Percentiles rank a stretch among this genome's conserved stretches.
These are phyloP conservation scores for Reticulitermes lucifugus DNA, from an alignment of 2,888 invertebrate species.

Conservation along the genomic window DNA sequence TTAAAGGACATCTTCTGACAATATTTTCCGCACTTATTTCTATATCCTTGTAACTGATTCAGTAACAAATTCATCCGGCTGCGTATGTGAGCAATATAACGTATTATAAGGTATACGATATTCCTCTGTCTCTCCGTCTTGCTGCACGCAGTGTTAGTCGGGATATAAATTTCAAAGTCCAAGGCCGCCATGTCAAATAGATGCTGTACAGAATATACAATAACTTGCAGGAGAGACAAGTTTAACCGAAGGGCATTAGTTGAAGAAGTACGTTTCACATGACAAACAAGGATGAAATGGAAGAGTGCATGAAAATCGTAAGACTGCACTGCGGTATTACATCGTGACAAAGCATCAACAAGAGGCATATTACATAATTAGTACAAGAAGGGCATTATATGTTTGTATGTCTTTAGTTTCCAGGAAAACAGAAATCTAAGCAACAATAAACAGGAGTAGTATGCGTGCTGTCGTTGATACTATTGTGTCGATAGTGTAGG, in stretches of 20 bases:
- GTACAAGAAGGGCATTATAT: too few relatives aligned
- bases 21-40: background rate
- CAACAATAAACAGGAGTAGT: too few relatives aligned
- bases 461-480: too few relatives aligned
- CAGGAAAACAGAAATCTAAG: too few relatives aligned
- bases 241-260: background rate
- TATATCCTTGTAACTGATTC: conserved; percentile 29
- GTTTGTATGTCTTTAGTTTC: too few relatives aligned
- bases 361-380: background rate
- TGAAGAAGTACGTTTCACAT: conserved; percentile 14
- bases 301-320: background rate
- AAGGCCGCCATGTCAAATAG: conserved; percentile 33
- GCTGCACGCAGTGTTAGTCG: conserved; percentile 20
- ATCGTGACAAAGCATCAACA: conserved; percentile 6
- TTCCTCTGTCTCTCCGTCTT: conserved; percentile 16
- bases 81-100: background rate
- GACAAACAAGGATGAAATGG: background rate
- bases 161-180: conserved; percentile 40
- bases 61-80: conserved; percentile 1
- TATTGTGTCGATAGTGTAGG: too few relatives aligned
- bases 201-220: conserved; percentile 31
- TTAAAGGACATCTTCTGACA: background rate
- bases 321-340: background rate
- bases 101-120: background rate
- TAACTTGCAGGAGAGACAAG: conserved; percentile 17